A percentile compares a stretch with the other conserved stretches of the same genome.
Evolutionary conservation across 2,797 vertebrate genomes (phyloP).

Genomic region (Stomatorhinus walkeri): DNA sequence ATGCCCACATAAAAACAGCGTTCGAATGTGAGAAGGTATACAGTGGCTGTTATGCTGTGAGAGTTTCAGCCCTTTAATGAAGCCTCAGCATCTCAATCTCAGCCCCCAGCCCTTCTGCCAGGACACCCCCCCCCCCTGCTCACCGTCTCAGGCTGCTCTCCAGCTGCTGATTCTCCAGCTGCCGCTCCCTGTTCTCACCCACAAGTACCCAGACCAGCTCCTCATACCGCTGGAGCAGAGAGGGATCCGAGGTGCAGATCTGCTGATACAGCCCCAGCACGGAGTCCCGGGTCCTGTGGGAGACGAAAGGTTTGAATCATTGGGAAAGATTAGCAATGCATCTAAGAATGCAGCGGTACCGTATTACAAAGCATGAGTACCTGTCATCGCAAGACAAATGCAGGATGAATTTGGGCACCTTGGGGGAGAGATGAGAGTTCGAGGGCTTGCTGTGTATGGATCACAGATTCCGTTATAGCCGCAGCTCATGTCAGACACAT

Average conservation of each 20-base stretch:
- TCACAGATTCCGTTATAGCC: background rate
- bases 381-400: background rate
- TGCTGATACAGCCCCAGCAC: conserved; percentile 56
- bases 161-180: conserved; percentile 55
- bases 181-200: conserved; percentile 51
- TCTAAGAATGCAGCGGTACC: background rate
- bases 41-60: background rate
- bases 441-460: background rate
- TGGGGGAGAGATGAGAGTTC: background rate
- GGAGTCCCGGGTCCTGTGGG: conserved; percentile 51
- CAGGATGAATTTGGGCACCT: background rate
- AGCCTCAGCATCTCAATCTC: background rate
- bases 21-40: background rate
- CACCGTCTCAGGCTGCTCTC: conserved; percentile 61
- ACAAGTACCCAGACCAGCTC: conserved; percentile 52
- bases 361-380: background rate
- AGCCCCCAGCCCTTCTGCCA: background rate
- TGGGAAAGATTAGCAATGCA: background rate
- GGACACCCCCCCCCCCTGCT: conserved; percentile 6
- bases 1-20: background rate
- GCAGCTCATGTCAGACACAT: background rate
- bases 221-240: conserved; percentile 59
- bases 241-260: conserved; percentile 50
- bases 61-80: background rate
- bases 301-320: background rate